Base-by-base conservation (phyloP, 2,113 vertebrate species). In the Cariama cristata region DNA sequence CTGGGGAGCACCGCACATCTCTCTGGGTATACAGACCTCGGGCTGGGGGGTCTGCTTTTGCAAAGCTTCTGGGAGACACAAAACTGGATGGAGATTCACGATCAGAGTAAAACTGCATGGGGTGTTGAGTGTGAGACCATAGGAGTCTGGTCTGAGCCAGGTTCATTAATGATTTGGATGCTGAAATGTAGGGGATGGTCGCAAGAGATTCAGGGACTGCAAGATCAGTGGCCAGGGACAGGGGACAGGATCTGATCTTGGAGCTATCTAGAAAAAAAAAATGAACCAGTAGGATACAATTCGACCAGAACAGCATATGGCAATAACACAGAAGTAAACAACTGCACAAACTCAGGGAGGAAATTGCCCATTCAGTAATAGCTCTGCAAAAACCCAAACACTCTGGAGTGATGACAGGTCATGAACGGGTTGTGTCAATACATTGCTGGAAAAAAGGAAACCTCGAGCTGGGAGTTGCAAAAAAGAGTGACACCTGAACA, bases 201-300 rank as follows among this genome's bases (percentile, higher is more conserved):
- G 30, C 0, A 0, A 69, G 38, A 87, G 27, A 38, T 83, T 74
- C 74, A 88, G 40, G 22, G 40, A 83, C 58, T 53, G 14, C 35
- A 88, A 86, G 55, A 0, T 1, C 0, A 3, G 52, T 87, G 60
- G 21, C n/a, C 38, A 62, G n/a, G 9, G 35, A 20, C 0, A n/a
- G 14, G 27, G 16, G 15, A 53, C 21, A 58, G 50, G n/a, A 85
- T 68, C 14, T 68, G 18, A 67, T n/a, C 38, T 55, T 33, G 17
- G 42, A 58, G n/a, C 42, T 92, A 75, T 11, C 11, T 50, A 69
- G 40, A 5, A 42, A 58, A 86, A 77, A 22, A 30, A 63, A n/a
- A 12, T 38, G 63, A 79, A 44, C 8, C 4, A 47, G 28, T 11
- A 84, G 44, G 14, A 58, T 74, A n/a, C 42, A 86, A 55, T 55